phyloP scores from a whole-genome alignment of 1,140 invertebrate species.

The Helicoverpa zea region DNA sequence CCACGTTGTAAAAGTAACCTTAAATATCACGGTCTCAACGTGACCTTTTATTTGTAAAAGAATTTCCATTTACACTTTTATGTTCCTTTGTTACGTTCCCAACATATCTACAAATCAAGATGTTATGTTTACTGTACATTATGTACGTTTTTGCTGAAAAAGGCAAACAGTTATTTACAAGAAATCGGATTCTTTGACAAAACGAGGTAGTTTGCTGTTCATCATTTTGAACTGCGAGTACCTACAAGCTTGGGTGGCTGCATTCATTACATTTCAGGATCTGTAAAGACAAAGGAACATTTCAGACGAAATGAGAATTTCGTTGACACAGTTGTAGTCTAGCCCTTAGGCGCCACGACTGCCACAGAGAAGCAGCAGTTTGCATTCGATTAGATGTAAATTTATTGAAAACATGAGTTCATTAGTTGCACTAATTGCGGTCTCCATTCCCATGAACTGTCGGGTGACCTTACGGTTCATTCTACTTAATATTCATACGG shows the following conservation, averaged over 20 bases:
- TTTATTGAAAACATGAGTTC: conserved; percentile 41
- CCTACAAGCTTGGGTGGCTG: conserved; percentile 5
- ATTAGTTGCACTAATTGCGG: conserved; percentile 43
- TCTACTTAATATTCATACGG: conserved; percentile 27
- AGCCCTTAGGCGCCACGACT: conserved; percentile 21
- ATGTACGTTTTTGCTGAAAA: conserved; percentile 40
- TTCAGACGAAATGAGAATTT: background rate
- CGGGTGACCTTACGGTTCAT: conserved; percentile 26
- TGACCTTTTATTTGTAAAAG: conserved; percentile 58
- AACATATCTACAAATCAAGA: conserved; percentile 53
- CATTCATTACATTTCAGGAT: conserved; percentile 19
- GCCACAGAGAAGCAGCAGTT: background rate
- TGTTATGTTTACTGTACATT: conserved; percentile 31
- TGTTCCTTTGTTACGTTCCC: conserved; percentile 56
- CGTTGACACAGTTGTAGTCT: background rate
- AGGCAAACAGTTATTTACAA: conserved; percentile 36
- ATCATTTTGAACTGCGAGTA: conserved; percentile 19
- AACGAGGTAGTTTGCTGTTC: conserved; percentile 31
- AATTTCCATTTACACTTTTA: conserved; percentile 55
- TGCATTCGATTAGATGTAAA: conserved; percentile 39
- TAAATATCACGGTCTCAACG: conserved; percentile 55
- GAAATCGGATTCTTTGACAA: conserved; percentile 45
- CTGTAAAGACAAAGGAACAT: conserved; percentile 16
- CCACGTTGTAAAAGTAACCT: conserved; percentile 46
- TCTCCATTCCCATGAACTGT: conserved; percentile 32